Base-by-base conservation (phyloP, 2,113 vertebrate genomes). In the Plectropomus leopardus region DNA sequence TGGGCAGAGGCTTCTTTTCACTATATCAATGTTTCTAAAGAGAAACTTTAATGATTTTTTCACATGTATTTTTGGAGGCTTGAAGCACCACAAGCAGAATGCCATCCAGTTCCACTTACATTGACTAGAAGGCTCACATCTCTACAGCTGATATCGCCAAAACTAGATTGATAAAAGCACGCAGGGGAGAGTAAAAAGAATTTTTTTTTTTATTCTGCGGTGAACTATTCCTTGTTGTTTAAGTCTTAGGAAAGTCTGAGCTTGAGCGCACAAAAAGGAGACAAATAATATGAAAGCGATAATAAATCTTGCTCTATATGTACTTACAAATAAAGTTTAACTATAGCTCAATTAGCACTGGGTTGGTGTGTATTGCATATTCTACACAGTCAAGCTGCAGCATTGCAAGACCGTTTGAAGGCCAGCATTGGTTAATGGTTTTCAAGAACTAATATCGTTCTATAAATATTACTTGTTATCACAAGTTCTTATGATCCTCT, bases 241-340 rank as follows among this genome's bases (percentile, higher is more conserved):
- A 68, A 72, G 68, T 78, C 23, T 30, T 40, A 32, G 23, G 23
- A 76, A 54, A 26, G 48, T 61, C 7, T 7, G 47, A 78, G 53
- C 60, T 72, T 36, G 44, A 64, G 69, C 0, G 21, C 65, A 45
- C 60, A 80, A 72, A 76, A 71, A 45, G 82, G 78, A 71, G 80
- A 72, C 0, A 1, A 54, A 30, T 40, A 40, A 11, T 21, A 44
- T 59, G n/a, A 79, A 54, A 64, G 57, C 28, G 58, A 50, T 59
- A 51, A 76, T 55, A 82, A 53, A 84, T 59, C 32, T 61, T 80
- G 74, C 76, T 83, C 69, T 76, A 32, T 86, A 68, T 90, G 63
- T 85, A 77, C 86, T 82, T 73, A 80, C 15, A 64, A 91, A 89
- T 89, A 87, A 89, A 88, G 42, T 80, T n/a, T 60, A 65, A 68